Conservation (phyloP, 1,140 invertebrate genomes). For the Maconellicoccus hirsutus region DNA sequence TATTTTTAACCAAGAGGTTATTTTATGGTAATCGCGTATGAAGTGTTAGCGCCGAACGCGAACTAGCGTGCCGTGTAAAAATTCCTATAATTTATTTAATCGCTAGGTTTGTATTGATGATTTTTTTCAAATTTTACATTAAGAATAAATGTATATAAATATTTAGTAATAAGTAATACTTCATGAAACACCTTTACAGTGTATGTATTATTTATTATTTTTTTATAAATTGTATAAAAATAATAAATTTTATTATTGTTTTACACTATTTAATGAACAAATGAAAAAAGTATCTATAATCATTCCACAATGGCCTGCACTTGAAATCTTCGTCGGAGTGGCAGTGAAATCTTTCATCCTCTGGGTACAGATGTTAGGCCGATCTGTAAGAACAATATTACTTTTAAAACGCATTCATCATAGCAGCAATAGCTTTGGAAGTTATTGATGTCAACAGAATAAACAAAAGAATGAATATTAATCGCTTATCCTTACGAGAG, state of each 20-base stretch:
- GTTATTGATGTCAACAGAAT: too few species aligned
- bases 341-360: background rate
- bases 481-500: too few species aligned
- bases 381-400: background rate
- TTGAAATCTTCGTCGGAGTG: background rate
- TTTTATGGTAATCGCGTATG: background rate
- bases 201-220: background rate
- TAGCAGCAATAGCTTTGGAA: too few species aligned
- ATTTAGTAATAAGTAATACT: background rate
- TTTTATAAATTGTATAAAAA: constrained; percentile 6
- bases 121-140: background rate
- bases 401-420: too few species aligned
- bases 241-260: background rate
- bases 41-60: background rate
- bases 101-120: background rate
- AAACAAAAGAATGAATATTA: too few species aligned
- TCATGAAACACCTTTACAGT: background rate
- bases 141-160: too few species aligned
- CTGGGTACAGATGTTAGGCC: background rate
- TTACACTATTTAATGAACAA: background rate
- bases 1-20: background rate
- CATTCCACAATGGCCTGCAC: background rate
- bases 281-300: background rate
- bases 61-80: background rate
- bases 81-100: constrained; percentile 10